Conservation (phyloP, 2,888 invertebrate species). For the Polyommatus icarus region DNA sequence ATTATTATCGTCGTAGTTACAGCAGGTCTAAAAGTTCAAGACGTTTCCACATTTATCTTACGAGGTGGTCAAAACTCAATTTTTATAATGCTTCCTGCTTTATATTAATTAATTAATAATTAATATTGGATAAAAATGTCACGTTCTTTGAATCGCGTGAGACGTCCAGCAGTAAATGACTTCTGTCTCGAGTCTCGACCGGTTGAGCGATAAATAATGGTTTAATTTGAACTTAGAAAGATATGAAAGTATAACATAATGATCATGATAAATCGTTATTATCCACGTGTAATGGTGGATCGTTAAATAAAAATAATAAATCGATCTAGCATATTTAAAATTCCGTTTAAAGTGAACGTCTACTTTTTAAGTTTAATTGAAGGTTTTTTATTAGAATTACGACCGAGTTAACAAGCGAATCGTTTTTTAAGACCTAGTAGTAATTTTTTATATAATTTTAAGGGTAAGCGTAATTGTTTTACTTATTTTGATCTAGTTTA, state of each 20-base stretch:
- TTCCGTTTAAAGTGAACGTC: neutral
- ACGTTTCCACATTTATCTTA: neutral
- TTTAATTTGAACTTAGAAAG: neutral
- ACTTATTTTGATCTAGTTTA: too few relatives aligned
- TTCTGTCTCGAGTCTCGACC: neutral
- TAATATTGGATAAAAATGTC: neutral
- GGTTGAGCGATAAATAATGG: constrained; percentile 9
- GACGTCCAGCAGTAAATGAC: neutral
- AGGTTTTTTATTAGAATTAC: neutral
- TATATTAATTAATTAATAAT: neutral
- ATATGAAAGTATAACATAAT: constrained; percentile 12
- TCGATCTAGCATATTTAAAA: neutral
- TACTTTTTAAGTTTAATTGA: neutral
- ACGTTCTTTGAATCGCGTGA: neutral
- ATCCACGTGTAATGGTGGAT: neutral
- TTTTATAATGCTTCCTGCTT: neutral
- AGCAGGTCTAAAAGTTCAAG: neutral
- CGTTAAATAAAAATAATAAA: constrained; percentile 9
- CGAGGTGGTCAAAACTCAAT: neutral
- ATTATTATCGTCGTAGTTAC: neutral
- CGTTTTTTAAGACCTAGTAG: neutral
- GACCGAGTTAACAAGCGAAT: neutral
- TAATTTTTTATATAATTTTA: neutral
- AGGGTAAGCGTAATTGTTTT: too few relatives aligned
- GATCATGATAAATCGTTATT: constrained; percentile 3